These are phyloP conservation scores for Myocastor coypus DNA, from an alignment of 2,113 vertebrate species.

Conservation along the genomic window DNA sequence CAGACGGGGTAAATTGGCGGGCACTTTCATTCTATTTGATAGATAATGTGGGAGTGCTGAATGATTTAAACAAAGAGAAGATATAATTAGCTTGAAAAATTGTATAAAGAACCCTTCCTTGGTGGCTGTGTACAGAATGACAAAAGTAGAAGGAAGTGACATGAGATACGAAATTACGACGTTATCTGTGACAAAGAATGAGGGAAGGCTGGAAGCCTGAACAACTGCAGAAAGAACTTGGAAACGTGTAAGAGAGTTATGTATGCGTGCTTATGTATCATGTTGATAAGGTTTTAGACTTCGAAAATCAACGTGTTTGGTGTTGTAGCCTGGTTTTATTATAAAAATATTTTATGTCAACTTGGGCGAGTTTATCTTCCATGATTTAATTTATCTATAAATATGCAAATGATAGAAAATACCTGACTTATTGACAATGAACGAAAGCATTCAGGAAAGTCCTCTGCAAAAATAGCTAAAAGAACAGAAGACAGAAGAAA, in stretches of 20 bases:
- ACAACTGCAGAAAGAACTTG: neutral
- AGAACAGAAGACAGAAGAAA: neutral
- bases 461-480: neutral
- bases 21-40: neutral
- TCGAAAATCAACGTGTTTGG: neutral
- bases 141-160: neutral
- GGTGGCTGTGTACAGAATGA: neutral
- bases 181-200: neutral
- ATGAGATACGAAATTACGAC: neutral
- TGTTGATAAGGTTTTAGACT: neutral
- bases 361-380: conserved; percentile 4
- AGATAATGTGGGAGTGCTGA: neutral
- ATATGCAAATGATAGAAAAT: neutral
- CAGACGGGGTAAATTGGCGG: neutral
- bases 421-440: neutral
- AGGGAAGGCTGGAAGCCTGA: neutral
- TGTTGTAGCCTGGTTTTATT: neutral
- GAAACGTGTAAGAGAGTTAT: neutral
- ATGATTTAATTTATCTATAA: neutral
- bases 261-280: neutral
- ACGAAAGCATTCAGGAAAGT: neutral
- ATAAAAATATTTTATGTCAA: neutral
- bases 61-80: neutral
- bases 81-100: neutral
- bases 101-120: neutral